Evolutionary conservation across 2,797 vertebrate genomes (phyloP).

Genomic region (Glossophaga mutica): DNA sequence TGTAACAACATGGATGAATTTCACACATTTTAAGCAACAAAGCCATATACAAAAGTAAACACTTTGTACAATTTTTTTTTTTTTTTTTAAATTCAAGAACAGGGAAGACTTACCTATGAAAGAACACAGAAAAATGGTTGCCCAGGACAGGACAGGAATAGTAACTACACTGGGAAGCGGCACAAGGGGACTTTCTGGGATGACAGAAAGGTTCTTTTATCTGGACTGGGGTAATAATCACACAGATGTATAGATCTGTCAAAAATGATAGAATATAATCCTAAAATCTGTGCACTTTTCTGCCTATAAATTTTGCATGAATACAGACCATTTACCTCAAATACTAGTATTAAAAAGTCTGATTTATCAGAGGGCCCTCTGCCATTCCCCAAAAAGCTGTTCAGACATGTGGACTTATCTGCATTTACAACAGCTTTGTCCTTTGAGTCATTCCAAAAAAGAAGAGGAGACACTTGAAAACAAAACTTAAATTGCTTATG

Average conservation of each 20-base stretch:
- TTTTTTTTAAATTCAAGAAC: background rate
- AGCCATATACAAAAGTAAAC: background rate
- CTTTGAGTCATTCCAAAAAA: background rate
- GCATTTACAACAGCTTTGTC: background rate
- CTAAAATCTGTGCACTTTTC: background rate
- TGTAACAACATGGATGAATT: background rate
- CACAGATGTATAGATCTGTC: background rate
- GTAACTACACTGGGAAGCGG: background rate
- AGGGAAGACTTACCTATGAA: background rate
- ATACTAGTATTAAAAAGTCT: background rate
- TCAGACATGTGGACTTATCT: background rate
- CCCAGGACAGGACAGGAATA: background rate
- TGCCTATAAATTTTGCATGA: background rate
- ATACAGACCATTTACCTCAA: background rate
- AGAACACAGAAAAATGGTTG: background rate
- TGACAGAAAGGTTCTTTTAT: background rate
- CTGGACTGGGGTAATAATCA: background rate
- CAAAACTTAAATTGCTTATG: background rate
- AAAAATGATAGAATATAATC: background rate
- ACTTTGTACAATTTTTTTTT: background rate
- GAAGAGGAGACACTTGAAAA: background rate
- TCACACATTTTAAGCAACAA: background rate
- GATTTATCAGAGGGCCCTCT: too few relatives aligned
- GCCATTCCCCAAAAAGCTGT: background rate
- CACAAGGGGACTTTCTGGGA: background rate